Percentiles rank a stretch among this genome's conserved stretches.
Conservation (phyloP, 2,888 invertebrate species). For the Cotesia congregata region DNA sequence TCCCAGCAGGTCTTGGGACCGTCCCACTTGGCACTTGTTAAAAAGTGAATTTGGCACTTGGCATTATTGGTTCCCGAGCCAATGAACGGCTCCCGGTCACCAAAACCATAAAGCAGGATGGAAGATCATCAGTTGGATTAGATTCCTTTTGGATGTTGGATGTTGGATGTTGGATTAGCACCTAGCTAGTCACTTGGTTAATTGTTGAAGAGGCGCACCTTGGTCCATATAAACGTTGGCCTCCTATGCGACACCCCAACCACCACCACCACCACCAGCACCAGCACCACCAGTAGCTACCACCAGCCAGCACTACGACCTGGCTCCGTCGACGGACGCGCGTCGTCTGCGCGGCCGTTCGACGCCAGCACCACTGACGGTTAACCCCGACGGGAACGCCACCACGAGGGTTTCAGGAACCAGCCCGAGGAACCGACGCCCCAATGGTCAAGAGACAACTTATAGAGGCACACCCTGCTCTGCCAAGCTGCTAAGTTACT, state of each 20-base stretch:
- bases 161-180: too few species aligned
- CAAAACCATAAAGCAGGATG: too few species aligned
- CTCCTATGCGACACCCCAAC: constrained; percentile 1
- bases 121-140: too few species aligned
- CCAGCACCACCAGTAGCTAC: constrained; percentile 4
- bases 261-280: constrained; percentile 13
- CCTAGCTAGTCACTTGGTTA: too few species aligned
- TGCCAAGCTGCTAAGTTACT: too few species aligned
- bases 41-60: constrained; percentile 44
- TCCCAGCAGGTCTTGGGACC: constrained; percentile 69
- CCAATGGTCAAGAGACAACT: constrained; percentile 3
- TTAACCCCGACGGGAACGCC: constrained; percentile 28
- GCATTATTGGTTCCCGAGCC: constrained; percentile 52
- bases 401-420: constrained; percentile 8
- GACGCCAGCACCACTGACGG: constrained; percentile 35
- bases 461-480: too few species aligned
- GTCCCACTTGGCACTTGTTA: constrained; percentile 65
- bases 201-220: background rate
- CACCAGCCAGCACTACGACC: constrained; percentile 18
- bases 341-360: constrained; percentile 40
- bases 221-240: constrained; percentile 20
- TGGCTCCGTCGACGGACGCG: constrained; percentile 41
- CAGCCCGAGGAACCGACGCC: constrained; percentile 9
- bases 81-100: too few species aligned
- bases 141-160: too few species aligned